Percentiles rank a stretch among this genome's conserved stretches.
phyloP scores from a whole-genome alignment of 53 echinoderm and acorn worm species.

The Actinopyga echinites region DNA sequence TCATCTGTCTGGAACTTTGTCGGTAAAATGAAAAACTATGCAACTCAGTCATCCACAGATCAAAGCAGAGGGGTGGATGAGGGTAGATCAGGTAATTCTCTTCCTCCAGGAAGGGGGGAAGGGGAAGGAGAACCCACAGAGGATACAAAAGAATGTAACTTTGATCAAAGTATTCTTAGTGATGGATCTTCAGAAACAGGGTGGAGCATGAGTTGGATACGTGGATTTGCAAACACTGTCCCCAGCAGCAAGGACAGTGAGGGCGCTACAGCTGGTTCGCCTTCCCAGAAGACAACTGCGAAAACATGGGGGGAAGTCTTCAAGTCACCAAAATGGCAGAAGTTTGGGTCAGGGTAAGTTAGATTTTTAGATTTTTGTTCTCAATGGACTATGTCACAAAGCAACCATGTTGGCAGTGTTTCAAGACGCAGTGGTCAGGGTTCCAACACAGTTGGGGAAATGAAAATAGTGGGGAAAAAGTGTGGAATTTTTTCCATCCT shows the following conservation, averaged over 20 bases:
- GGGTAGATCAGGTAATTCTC: no score
- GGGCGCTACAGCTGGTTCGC: background rate
- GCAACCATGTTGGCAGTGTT: no score
- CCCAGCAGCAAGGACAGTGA: background rate
- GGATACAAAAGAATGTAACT: background rate
- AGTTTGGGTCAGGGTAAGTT: constrained; percentile 42
- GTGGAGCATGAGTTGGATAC: constrained; percentile 34
- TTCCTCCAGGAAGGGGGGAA: background rate
- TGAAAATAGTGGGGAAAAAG: no score
- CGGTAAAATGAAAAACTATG: constrained; percentile 36
- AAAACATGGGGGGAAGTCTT: constrained; percentile 21
- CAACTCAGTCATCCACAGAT: background rate
- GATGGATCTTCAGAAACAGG: constrained; percentile 11
- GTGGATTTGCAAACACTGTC: constrained; percentile 22
- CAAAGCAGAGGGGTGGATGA: background rate
- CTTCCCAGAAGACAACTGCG: background rate
- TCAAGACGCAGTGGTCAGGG: no score
- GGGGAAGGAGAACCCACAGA: background rate
- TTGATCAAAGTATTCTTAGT: background rate
- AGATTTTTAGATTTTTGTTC: no score
- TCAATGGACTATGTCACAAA: no score
- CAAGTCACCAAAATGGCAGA: constrained; percentile 28
- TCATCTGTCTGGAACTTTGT: constrained; percentile 33
- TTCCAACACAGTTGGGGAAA: no score
- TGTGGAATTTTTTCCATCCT: no score